Evolutionary conservation across 2,888 invertebrate genomes (phyloP).

Genomic region (Hypolimnas misippus): DNA sequence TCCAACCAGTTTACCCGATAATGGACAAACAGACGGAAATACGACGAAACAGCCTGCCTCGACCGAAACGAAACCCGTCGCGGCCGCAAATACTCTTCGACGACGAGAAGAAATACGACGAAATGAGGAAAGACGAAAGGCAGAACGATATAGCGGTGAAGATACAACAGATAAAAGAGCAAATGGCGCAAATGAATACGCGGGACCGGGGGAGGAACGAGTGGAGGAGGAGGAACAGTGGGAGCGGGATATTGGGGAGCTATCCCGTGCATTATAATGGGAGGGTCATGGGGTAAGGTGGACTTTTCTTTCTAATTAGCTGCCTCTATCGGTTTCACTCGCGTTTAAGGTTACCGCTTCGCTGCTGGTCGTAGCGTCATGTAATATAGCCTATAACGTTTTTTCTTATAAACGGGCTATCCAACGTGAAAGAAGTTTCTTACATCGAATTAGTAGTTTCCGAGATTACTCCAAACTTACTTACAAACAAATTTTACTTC

Average conservation of each 20-base stretch:
- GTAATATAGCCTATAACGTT: no score
- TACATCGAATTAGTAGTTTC: no score
- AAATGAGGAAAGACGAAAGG: conserved; percentile 28
- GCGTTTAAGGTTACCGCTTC: neutral
- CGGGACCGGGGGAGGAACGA: conserved; percentile 48
- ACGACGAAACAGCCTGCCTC: conserved; percentile 37
- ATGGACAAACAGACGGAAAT: conserved; percentile 50
- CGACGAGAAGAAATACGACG: conserved; percentile 44
- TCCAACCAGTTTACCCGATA: conserved; percentile 59
- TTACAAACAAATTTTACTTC: no score
- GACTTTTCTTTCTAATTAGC: no score
- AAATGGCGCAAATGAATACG: conserved; percentile 60
- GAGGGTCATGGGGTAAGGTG: conserved; percentile 54
- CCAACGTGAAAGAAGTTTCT: no score
- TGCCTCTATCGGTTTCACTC: neutral
- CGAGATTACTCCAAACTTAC: no score
- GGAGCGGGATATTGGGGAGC: conserved; percentile 66
- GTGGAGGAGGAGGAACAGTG: conserved; percentile 58
- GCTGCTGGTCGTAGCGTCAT: no score
- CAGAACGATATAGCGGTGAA: conserved; percentile 61
- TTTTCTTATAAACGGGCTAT: no score
- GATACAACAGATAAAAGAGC: conserved; percentile 70
- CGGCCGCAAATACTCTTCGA: conserved; percentile 33
- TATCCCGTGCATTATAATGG: conserved; percentile 56
- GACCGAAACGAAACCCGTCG: conserved; percentile 50